Conservation (phyloP, 2,888 invertebrate species). For the Philhelius pedissequus region DNA sequence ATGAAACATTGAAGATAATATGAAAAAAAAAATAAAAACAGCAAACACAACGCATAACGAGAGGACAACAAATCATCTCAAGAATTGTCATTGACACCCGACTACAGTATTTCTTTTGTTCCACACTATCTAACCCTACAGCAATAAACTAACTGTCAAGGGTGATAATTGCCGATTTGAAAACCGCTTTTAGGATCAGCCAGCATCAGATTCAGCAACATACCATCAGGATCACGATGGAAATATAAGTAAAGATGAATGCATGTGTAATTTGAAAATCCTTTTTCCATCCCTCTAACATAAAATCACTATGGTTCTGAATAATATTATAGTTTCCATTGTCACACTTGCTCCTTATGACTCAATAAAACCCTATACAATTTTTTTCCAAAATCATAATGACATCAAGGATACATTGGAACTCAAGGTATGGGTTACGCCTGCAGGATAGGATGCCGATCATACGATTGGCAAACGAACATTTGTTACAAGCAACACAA, state of each 20-base stretch:
- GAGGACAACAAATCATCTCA: constrained; percentile 58
- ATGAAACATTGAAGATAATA: constrained; percentile 24
- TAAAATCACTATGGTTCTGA: background rate
- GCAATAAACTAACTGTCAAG: background rate
- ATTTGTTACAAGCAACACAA: constrained; percentile 46
- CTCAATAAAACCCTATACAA: constrained; percentile 61
- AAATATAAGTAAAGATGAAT: constrained; percentile 32
- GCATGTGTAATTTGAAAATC: constrained; percentile 58
- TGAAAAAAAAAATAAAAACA: constrained; percentile 4
- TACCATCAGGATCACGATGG: background rate
- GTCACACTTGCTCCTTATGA: constrained; percentile 67
- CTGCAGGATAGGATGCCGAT: constrained; percentile 33
- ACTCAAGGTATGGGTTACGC: constrained; percentile 39
- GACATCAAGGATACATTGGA: constrained; percentile 42
- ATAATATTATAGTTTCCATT: constrained; percentile 28
- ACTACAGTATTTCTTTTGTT: background rate
- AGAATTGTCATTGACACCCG: constrained; percentile 63
- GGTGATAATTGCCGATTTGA: constrained; percentile 65
- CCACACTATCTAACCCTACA: background rate
- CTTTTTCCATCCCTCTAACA: constrained; percentile 17
- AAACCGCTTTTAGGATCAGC: constrained; percentile 63
- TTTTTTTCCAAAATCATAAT: constrained; percentile 38
- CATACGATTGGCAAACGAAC: constrained; percentile 7
- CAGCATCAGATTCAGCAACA: background rate
- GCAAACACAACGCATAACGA: constrained; percentile 27